phyloP scores from a whole-genome alignment of 2,888 invertebrate genomes.

The Elgonia sp. region DNA sequence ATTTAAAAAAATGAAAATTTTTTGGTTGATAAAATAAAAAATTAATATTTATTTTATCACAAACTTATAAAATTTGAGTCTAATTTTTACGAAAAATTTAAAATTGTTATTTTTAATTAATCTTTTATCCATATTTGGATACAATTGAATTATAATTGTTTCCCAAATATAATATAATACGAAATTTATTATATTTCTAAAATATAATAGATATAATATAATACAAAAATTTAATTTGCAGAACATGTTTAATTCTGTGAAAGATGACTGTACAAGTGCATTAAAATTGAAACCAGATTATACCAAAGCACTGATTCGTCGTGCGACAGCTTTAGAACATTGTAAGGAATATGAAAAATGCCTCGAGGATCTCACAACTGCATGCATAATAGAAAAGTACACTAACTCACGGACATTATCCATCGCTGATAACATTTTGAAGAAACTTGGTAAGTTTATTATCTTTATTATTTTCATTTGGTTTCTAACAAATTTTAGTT shows the following conservation, averaged over 20 bases:
- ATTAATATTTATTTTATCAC: no score
- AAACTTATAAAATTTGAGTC: no score
- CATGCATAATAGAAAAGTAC: slow-evolving; percentile 96
- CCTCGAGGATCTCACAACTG: slow-evolving; percentile 97
- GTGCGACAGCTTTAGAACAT: slow-evolving; percentile 94
- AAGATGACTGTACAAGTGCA: slow-evolving; percentile 95
- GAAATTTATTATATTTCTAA: no score
- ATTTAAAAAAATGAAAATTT: no score
- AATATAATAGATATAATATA: no score
- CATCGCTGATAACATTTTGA: slow-evolving; percentile 95
- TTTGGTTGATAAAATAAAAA: no score
- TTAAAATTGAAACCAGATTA: slow-evolving; percentile 95
- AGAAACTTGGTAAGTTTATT: slow-evolving; percentile 90
- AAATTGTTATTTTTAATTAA: no score
- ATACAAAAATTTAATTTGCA: slow-evolving; percentile 76
- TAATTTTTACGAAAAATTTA: no score
- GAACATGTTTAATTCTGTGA: slow-evolving; percentile 94
- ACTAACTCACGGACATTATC: slow-evolving; percentile 93
- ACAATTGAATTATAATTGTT: no score
- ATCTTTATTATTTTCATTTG: neutral
- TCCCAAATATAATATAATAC: no score
- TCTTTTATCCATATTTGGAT: no score
- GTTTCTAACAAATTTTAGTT: neutral
- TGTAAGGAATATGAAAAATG: slow-evolving; percentile 93
- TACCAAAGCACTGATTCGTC: slow-evolving; percentile 94